phyloP scores from a whole-genome alignment of 2,888 invertebrate species.

The Willowsia nigromaculata region DNA sequence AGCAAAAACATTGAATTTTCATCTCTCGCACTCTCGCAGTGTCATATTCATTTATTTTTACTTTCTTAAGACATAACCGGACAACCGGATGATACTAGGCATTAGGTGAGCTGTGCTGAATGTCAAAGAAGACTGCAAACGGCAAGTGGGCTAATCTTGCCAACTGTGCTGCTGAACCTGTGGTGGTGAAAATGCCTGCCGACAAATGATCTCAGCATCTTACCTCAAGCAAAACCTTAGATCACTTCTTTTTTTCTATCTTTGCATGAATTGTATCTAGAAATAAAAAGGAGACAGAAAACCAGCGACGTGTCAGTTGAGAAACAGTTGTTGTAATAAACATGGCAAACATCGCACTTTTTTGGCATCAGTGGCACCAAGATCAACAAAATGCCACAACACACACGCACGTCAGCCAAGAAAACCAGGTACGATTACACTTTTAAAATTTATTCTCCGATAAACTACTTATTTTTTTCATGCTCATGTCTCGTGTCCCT shows the following conservation, averaged over 20 bases:
- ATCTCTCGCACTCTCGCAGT: too few species aligned
- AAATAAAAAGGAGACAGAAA: neutral
- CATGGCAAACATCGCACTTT: slow-evolving; percentile 28
- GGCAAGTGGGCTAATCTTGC: neutral
- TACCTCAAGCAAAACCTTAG: neutral
- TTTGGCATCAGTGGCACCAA: slow-evolving; percentile 31
- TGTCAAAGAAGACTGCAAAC: neutral
- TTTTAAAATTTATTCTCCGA: slow-evolving; percentile 31
- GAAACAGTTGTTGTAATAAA: slow-evolving; percentile 25
- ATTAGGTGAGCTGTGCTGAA: neutral
- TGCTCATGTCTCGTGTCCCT: slow-evolving; percentile 40
- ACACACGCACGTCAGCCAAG: slow-evolving; percentile 3
- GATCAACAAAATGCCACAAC: slow-evolving; percentile 26
- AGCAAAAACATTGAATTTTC: neutral
- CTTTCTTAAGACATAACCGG: neutral
- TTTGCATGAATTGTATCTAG: neutral
- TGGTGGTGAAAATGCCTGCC: neutral
- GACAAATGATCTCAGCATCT: neutral
- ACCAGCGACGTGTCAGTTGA: too few species aligned
- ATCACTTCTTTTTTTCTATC: neutral
- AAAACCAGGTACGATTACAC: slow-evolving; percentile 33
- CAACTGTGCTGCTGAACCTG: neutral
- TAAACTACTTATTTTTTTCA: slow-evolving; percentile 4
- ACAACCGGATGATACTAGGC: neutral
- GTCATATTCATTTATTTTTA: neutral